phyloP scores from a whole-genome alignment of 2,888 invertebrate species.

The Polyploca ridens region DNA sequence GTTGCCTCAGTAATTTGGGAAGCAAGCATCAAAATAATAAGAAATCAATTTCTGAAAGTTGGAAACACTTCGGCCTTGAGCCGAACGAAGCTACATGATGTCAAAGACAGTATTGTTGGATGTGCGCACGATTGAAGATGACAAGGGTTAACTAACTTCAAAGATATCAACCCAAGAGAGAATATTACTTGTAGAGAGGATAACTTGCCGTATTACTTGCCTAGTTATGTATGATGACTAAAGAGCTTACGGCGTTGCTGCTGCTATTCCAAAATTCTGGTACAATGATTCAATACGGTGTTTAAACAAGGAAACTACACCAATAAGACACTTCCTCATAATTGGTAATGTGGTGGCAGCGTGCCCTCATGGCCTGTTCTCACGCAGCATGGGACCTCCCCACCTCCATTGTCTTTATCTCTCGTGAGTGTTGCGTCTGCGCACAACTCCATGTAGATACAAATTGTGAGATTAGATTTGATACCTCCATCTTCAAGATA shows the following conservation, averaged over 20 bases:
- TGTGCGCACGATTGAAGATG: slow-evolving; percentile 1
- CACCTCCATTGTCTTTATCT: slow-evolving; percentile 33
- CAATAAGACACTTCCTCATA: slow-evolving; percentile 38
- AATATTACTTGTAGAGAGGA: not conserved
- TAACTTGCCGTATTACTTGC: not conserved
- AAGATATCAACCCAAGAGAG: slow-evolving; percentile 5
- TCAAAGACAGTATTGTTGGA: slow-evolving; percentile 4
- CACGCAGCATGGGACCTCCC: slow-evolving; percentile 41
- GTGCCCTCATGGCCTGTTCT: slow-evolving; percentile 59
- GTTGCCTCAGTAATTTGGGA: slow-evolving; percentile 35
- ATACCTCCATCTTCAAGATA: slow-evolving; percentile 37
- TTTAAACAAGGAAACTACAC: slow-evolving; percentile 9
- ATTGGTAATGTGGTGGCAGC: slow-evolving; percentile 34
- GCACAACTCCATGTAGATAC: slow-evolving; percentile 20
- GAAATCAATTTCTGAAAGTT: slow-evolving; percentile 12
- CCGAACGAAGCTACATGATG: not conserved
- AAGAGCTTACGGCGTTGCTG: not conserved
- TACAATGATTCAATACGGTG: not conserved
- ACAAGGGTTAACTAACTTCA: slow-evolving; percentile 13
- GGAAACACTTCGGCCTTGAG: not conserved
- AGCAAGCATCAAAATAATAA: slow-evolving; percentile 13
- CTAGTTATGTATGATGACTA: not conserved
- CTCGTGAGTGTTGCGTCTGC: slow-evolving; percentile 41
- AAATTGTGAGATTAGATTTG: slow-evolving; percentile 45
- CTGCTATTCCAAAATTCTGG: not conserved